Evolutionary conservation across 2,113 vertebrate genomes (phyloP).

Genomic region (Colistium nudipinnis): DNA sequence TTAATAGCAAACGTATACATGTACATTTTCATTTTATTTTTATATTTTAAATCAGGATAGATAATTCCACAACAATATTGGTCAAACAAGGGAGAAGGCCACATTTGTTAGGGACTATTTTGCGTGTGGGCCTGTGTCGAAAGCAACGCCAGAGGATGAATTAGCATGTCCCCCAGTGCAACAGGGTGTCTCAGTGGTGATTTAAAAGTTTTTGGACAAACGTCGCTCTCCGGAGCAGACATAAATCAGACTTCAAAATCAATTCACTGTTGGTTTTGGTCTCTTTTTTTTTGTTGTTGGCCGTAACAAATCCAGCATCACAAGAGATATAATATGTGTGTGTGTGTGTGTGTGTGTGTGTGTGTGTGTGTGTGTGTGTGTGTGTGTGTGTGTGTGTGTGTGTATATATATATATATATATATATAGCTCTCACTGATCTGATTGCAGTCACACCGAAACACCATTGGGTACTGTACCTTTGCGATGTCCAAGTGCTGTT

Average conservation of each 20-base stretch:
- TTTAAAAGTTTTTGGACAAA: neutral
- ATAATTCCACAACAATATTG: neutral
- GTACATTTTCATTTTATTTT: too few relatives aligned
- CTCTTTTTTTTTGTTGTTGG: neutral
- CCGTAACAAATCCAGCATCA: neutral
- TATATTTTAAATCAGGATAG: too few relatives aligned
- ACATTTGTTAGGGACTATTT: neutral
- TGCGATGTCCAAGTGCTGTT: slow-evolving; percentile 92
- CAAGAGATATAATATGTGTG: too few relatives aligned
- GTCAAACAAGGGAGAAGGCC: neutral
- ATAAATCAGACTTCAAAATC: neutral
- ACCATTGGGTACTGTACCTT: slow-evolving; percentile 71
- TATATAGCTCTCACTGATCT: neutral
- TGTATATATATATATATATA: too few relatives aligned
- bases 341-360: too few relatives aligned
- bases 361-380: too few relatives aligned
- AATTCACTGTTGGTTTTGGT: neutral
- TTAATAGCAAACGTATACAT: too few relatives aligned
- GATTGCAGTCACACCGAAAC: neutral
- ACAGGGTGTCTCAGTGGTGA: neutral
- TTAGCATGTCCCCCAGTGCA: too few relatives aligned
- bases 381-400: too few relatives aligned
- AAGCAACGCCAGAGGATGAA: too few relatives aligned
- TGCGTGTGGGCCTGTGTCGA: neutral
- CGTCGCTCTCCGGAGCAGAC: neutral